Base-by-base conservation (phyloP, 2,888 invertebrate genomes). In the Pseudoips prasinana region DNA sequence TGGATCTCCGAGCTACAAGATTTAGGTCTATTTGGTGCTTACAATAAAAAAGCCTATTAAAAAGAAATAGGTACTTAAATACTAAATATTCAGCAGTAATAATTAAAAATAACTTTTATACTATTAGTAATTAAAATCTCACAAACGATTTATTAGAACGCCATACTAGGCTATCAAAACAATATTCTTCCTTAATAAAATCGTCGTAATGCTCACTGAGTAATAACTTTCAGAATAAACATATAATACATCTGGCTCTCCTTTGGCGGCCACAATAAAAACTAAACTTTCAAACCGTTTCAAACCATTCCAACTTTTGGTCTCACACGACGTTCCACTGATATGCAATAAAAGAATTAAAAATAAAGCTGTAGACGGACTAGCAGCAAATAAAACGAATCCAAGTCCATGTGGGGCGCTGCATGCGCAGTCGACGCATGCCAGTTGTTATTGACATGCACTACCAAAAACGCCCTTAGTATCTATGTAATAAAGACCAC, bases 301-400 rank as follows among this genome's bases (percentile, higher is more conserved):
- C n/a, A n/a, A n/a, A n/a, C n/a, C n/a, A n/a, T n/a, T n/a, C n/a
- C n/a, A n/a, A n/a, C n/a, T n/a, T n/a, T n/a, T n/a, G 76, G 74
- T 73, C 82, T 66, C 82, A 80, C 81, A 73, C 73, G 70, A 61
- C 67, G 81, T 51, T 71, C 56, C n/a, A n/a, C n/a, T n/a, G n/a
- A 70, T 70, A 64, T 48, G 58, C 59, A 63, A 61, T 73, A 70
- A 73, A 76, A 62, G 34, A 57, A 60, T 67, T 57, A 60, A 65
- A 73, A 76, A 78, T 75, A 57, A 57, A 51, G 41, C 25, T 34
- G 22, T 56, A 57, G 54, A 60, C 62, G 42, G 48, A 46, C 43
- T 44, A 49, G 38, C 57, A 58, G 53, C 46, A 58, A 64, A 66
- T 55, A 63, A 66, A 63, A 62, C 49, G 39, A 52, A 39, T n/a